Evolutionary conservation across 2,113 vertebrate genomes (phyloP).

Genomic region (Orientallactaga bullata): DNA sequence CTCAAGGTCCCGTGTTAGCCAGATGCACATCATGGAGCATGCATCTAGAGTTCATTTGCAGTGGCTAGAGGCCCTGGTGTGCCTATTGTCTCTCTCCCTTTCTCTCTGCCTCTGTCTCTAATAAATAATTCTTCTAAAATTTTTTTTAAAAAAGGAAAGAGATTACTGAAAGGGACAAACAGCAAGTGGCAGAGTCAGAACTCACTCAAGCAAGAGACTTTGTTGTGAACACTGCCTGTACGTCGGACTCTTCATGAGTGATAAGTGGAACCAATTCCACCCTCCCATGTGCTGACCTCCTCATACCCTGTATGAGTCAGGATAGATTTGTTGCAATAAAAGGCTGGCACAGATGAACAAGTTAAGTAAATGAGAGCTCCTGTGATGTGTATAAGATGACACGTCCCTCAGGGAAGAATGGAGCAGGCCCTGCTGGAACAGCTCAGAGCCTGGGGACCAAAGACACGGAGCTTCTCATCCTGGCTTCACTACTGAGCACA

Average conservation of each 20-base stretch:
- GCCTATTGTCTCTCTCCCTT: too few species aligned
- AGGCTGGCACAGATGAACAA: neutral
- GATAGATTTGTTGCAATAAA: constrained; percentile 24
- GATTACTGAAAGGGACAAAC: neutral
- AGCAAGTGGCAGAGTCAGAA: neutral
- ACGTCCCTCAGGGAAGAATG: neutral
- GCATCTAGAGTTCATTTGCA: too few species aligned
- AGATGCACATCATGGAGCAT: too few species aligned
- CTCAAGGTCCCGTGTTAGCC: too few species aligned
- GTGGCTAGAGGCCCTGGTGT: too few species aligned
- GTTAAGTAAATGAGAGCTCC: neutral
- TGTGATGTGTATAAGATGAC: neutral
- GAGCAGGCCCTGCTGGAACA: neutral
- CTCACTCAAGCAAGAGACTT: neutral
- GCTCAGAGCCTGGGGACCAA: neutral
- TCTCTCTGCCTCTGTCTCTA: too few species aligned
- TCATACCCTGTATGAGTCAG: neutral
- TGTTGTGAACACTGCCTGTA: neutral
- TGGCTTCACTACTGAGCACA: neutral
- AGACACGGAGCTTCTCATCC: neutral
- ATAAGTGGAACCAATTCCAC: neutral
- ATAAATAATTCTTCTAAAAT: too few species aligned
- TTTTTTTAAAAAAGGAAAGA: too few species aligned
- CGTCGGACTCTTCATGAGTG: neutral
- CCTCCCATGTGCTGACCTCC: constrained; percentile 18